Percentiles rank a stretch among this genome's conserved stretches.
Conservation (phyloP, 2,888 invertebrate genomes). For the Alloscopus bannaensis region DNA sequence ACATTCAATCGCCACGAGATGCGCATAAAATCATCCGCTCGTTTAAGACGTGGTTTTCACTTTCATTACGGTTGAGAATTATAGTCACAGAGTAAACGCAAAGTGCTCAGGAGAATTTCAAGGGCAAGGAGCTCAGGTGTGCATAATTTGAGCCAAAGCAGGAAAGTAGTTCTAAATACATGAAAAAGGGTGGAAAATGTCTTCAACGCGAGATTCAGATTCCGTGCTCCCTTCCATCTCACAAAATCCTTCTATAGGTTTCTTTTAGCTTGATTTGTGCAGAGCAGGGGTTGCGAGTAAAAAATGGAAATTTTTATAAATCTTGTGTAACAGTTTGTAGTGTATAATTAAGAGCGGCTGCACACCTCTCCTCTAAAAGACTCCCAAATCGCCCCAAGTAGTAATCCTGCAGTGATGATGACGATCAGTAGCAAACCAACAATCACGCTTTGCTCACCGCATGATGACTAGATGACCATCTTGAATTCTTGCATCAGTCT, state of each 20-base stretch:
- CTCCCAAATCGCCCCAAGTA: constrained; percentile 13
- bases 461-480: constrained; percentile 41
- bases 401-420: constrained; percentile 14
- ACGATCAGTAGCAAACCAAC: constrained; percentile 9
- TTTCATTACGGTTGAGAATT: too few species aligned
- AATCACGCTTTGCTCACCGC: constrained; percentile 17
- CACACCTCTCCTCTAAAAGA: constrained; percentile 3
- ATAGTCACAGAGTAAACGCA: too few species aligned
- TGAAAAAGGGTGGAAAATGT: not conserved
- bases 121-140: constrained; percentile 11
- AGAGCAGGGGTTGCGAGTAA: not conserved
- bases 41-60: too few species aligned
- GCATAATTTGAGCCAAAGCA: not conserved
- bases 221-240: constrained; percentile 4
- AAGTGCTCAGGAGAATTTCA: too few species aligned
- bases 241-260: too few species aligned
- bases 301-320: not conserved
- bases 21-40: too few species aligned
- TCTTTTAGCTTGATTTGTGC: too few species aligned
- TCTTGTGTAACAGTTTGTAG: too few species aligned
- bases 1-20: too few species aligned
- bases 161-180: not conserved
- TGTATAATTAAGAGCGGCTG: constrained; percentile 16
- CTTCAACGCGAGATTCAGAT: not conserved
- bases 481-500: not conserved